These are phyloP conservation scores for Poeciliopsis paucimaculata DNA, from an alignment of 2,797 vertebrate genomes.

Conservation along the genomic window DNA sequence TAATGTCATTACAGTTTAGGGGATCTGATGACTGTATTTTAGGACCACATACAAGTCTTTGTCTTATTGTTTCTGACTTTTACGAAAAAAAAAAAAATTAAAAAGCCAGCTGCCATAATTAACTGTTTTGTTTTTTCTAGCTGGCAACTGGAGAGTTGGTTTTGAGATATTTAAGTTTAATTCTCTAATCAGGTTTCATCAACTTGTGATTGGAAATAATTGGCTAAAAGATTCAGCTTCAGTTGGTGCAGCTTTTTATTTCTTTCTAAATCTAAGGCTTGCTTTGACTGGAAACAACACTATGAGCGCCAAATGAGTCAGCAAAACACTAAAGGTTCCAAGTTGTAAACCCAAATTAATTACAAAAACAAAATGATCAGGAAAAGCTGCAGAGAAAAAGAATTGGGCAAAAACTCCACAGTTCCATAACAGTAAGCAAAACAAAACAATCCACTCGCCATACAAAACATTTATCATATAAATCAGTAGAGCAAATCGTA, in stretches of 20 bases:
- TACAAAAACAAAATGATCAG: neutral
- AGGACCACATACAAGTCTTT: neutral
- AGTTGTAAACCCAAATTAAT: neutral
- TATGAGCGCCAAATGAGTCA: neutral
- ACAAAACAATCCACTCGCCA: neutral
- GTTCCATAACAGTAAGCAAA: neutral
- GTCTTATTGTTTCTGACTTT: neutral
- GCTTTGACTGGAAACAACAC: slow-evolving; percentile 3
- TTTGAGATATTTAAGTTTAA: neutral
- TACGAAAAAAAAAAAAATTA: neutral
- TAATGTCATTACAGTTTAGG: neutral
- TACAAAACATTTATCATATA: neutral
- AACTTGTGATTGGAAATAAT: slow-evolving; percentile 10
- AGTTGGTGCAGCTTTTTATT: slow-evolving; percentile 1
- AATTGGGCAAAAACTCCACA: neutral
- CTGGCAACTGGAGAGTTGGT: neutral
- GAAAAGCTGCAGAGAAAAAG: neutral
- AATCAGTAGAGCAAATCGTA: neutral
- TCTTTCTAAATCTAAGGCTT: neutral
- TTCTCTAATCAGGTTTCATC: neutral
- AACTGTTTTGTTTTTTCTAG: neutral
- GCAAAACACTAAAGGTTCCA: neutral
- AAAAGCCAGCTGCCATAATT: neutral
- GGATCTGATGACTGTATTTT: neutral
- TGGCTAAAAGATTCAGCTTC: slow-evolving; percentile 12